Percentiles rank a stretch among this genome's conserved stretches.
Conservation (phyloP, 2,797 vertebrate species). For the Enteromius thamalakanensis region DNA sequence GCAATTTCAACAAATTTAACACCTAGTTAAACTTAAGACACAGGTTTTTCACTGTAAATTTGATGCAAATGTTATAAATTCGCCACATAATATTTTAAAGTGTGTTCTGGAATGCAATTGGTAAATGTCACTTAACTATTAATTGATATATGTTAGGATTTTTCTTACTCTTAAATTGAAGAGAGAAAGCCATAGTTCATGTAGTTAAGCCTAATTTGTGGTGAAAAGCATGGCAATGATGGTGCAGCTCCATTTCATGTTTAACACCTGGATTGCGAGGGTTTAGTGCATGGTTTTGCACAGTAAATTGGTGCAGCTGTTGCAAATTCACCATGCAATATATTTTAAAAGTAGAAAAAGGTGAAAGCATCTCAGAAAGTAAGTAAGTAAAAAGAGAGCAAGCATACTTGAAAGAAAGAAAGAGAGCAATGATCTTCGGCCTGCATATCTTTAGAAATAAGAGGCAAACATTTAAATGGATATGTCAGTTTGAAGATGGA, state of each 20-base stretch:
- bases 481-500: constrained; percentile 77
- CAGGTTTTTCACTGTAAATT: not conserved
- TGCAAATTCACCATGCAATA: not conserved
- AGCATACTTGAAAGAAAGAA: not conserved
- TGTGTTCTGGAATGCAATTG: not conserved
- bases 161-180: constrained; percentile 61
- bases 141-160: constrained; percentile 71
- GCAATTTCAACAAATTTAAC: not conserved
- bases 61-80: not conserved
- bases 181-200: not conserved
- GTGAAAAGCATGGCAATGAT: not conserved
- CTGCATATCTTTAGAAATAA: constrained; percentile 70
- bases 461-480: constrained; percentile 76
- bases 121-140: constrained; percentile 63
- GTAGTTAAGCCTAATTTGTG: not conserved
- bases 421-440: constrained; percentile 53
- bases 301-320: not conserved
- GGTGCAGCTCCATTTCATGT: not conserved
- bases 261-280: not conserved
- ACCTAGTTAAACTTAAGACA: not conserved
- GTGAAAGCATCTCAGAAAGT: not conserved
- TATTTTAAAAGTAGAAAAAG: not conserved
- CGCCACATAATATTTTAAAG: not conserved
- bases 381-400: not conserved
- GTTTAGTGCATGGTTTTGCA: not conserved